Conservation (phyloP, 2,113 vertebrate genomes). For the Recurvirostra avosetta region DNA sequence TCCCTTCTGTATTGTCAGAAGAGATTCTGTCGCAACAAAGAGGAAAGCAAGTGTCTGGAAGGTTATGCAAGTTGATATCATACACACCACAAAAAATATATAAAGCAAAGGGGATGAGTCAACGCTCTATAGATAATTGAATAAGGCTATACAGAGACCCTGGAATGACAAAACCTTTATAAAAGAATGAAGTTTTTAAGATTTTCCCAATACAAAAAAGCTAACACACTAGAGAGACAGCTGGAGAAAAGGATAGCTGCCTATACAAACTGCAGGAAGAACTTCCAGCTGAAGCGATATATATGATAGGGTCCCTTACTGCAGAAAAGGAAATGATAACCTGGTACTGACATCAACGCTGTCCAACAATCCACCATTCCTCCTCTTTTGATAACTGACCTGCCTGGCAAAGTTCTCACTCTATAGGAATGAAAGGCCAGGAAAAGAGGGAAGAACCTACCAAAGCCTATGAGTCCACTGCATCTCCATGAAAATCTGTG, state of each 20-base stretch:
- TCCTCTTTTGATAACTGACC: background rate
- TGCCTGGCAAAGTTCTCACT: background rate
- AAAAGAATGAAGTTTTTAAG: background rate
- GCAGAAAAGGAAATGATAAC: background rate
- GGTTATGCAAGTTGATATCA: background rate
- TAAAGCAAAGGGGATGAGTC: background rate
- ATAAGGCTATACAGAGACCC: background rate
- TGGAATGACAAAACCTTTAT: background rate
- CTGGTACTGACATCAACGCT: fast-evolving
- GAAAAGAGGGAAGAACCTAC: background rate
- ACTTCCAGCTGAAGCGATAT: background rate
- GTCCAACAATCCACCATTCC: background rate
- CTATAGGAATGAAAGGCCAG: background rate
- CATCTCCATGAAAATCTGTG: background rate
- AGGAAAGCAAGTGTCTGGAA: background rate
- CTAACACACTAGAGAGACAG: background rate
- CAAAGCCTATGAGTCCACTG: background rate
- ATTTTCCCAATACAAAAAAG: background rate
- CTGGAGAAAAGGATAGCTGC: background rate
- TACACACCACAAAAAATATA: background rate
- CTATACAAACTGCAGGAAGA: background rate
- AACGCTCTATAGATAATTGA: background rate
- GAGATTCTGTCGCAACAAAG: background rate
- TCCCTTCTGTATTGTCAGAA: background rate
- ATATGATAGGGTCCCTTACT: background rate